Conservation (phyloP, 2,888 invertebrate species). For the Steinernema scapterisci region DNA sequence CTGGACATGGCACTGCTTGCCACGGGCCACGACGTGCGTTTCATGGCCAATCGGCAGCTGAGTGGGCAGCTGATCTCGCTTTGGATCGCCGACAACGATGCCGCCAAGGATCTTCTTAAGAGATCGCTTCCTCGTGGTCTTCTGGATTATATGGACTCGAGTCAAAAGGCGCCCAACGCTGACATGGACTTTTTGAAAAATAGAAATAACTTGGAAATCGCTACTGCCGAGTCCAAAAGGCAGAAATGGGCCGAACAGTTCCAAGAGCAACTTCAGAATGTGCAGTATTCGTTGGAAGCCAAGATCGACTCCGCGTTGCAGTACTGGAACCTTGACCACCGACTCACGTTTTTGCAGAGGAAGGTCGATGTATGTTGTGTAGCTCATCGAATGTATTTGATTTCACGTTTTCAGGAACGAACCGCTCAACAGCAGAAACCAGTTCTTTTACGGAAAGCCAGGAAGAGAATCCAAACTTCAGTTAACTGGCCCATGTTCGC, state of each 20-base stretch:
- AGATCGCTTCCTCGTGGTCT: conserved; percentile 79
- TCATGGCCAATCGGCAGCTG: conserved; percentile 76
- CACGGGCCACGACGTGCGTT: conserved; percentile 77
- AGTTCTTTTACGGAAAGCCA: conserved; percentile 84
- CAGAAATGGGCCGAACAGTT: conserved; percentile 35
- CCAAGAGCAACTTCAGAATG: conserved; percentile 42
- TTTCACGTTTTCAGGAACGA: conserved; percentile 38
- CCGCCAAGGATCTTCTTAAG: conserved; percentile 60
- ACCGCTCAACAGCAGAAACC: conserved; percentile 73
- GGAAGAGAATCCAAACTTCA: conserved; percentile 82
- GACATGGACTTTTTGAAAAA: conserved; percentile 71
- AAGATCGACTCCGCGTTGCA: conserved; percentile 70
- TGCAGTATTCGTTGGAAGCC: conserved; percentile 68
- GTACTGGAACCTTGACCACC: conserved; percentile 71
- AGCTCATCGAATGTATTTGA: not conserved
- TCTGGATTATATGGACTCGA: conserved; percentile 84
- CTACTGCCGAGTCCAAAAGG: conserved; percentile 69
- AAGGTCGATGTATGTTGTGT: conserved; percentile 41
- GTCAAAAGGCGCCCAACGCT: conserved; percentile 79
- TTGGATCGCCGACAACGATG: conserved; percentile 87
- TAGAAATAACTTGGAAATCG: conserved; percentile 91
- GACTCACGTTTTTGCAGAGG: conserved; percentile 66
- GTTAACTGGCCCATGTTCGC: conserved; percentile 71
- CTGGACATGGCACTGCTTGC: conserved; percentile 87
- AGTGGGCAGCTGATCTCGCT: conserved; percentile 90